phyloP scores from a whole-genome alignment of 2,888 invertebrate species.

The Drosophila monieri region DNA sequence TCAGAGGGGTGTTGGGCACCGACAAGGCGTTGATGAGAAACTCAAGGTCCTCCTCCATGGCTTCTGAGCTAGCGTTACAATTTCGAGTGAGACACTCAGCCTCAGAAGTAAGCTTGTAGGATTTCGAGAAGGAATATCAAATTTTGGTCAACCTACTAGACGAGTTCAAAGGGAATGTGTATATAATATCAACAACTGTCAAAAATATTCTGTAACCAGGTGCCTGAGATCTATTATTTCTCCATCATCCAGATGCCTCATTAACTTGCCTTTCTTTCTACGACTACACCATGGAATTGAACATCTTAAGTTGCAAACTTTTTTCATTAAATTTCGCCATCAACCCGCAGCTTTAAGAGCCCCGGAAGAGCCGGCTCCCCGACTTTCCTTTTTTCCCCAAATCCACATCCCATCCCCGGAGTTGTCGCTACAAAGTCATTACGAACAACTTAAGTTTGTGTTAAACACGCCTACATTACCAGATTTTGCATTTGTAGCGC shows the following conservation, averaged over 20 bases:
- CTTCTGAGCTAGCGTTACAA: not conserved
- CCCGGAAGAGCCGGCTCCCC: conserved; percentile 6
- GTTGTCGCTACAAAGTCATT: conserved; percentile 66
- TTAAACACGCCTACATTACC: conserved; percentile 75
- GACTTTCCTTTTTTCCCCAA: not conserved
- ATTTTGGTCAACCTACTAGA: not conserved
- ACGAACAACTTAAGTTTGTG: conserved; percentile 76
- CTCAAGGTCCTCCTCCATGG: conserved; percentile 64
- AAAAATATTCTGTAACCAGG: not conserved
- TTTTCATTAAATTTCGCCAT: conserved; percentile 61
- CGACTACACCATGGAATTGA: conserved; percentile 4
- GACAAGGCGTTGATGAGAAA: conserved; percentile 62
- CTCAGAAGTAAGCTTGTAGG: not conserved
- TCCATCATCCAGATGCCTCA: not conserved
- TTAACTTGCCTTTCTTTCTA: not conserved
- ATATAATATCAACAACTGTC: not conserved
- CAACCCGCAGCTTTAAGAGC: conserved; percentile 45
- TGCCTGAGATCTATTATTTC: not conserved
- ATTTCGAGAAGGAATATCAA: not conserved
- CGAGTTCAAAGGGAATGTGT: not conserved
- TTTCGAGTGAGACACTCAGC: not conserved
- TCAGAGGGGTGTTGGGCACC: conserved; percentile 40
- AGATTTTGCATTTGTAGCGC: conserved; percentile 68
- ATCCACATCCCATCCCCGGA: conserved; percentile 3
- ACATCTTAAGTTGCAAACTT: conserved; percentile 45